phyloP scores from a whole-genome alignment of 2,113 vertebrate genomes.

The Phainopepla nitens region DNA sequence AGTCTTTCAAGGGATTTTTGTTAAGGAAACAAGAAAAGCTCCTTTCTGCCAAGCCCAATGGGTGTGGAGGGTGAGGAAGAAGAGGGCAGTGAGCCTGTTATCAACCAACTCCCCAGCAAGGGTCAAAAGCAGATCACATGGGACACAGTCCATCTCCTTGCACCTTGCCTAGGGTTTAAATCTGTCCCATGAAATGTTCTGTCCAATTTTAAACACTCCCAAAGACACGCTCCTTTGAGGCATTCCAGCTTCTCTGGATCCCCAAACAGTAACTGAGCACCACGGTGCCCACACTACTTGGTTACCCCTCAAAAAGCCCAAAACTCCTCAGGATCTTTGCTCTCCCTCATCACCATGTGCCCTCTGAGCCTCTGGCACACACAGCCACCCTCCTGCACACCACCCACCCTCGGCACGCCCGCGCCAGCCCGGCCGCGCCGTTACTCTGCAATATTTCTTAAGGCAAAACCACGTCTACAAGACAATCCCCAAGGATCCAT shows the following conservation, averaged over 20 bases:
- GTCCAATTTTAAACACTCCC: not conserved
- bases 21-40: not conserved
- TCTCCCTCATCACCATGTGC: fast-evolving
- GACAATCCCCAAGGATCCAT: not conserved
- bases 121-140: not conserved
- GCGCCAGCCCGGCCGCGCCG: fast-evolving
- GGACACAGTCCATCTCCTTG: not conserved
- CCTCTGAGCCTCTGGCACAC: not conserved
- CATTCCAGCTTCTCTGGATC: not conserved
- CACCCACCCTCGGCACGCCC: fast-evolving
- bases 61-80: not conserved
- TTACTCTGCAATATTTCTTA: not conserved
- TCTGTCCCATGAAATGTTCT: not conserved
- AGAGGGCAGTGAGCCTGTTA: not conserved
- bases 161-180: not conserved
- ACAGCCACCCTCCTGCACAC: not conserved
- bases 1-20: not conserved
- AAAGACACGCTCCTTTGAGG: not conserved
- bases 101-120: not conserved
- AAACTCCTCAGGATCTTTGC: not conserved
- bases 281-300: fast-evolving
- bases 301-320: not conserved
- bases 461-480: not conserved
- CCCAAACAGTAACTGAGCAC: not conserved
- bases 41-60: not conserved